Evolutionary conservation across 2,113 vertebrate genomes (phyloP).

Genomic region (Sturnira hondurensis): DNA sequence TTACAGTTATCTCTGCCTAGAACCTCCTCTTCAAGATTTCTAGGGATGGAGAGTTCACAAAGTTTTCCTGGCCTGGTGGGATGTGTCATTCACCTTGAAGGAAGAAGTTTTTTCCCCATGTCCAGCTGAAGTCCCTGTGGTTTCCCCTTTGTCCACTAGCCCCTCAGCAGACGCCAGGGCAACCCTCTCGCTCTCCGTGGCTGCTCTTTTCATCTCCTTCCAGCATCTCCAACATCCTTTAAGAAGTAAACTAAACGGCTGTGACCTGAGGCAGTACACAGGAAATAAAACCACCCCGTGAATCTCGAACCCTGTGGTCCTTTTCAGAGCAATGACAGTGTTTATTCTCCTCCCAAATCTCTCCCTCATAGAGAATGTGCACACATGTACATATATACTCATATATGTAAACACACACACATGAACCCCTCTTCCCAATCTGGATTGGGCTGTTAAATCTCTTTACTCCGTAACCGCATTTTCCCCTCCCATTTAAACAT

Average conservation of each 20-base stretch:
- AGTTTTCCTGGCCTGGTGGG: neutral
- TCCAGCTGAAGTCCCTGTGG: neutral
- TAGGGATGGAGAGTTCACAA: neutral
- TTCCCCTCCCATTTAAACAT: neutral
- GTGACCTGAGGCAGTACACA: neutral
- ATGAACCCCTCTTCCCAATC: neutral
- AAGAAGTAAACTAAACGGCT: neutral
- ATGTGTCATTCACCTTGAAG: neutral
- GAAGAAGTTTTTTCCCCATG: neutral
- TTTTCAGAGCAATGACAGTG: neutral
- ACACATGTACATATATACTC: no score
- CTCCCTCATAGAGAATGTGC: neutral
- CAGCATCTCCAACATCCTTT: neutral
- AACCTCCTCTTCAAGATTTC: neutral
- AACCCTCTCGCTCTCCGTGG: no score
- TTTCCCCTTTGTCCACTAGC: neutral
- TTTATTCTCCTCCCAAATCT: neutral
- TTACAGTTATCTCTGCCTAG: neutral
- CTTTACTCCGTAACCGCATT: neutral
- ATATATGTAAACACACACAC: neutral
- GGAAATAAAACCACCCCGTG: neutral
- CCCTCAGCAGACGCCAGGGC: fast-evolving
- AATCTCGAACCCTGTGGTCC: neutral
- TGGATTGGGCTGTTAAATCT: neutral
- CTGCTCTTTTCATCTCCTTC: neutral